Base-by-base conservation (phyloP, 1,140 invertebrate species). In the Panonychus citri region DNA sequence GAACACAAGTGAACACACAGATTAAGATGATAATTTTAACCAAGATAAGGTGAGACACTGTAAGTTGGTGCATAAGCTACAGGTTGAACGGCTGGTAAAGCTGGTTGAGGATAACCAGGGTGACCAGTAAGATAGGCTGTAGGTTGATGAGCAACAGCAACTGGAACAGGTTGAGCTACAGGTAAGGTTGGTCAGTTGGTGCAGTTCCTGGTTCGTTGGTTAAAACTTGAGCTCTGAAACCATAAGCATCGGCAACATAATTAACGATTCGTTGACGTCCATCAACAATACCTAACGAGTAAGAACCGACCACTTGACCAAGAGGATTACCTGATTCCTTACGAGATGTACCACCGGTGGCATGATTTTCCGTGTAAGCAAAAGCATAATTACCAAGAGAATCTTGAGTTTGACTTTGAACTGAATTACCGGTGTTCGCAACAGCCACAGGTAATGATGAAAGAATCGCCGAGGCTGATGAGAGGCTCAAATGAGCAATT, bases 311-410 rank as follows among this genome's bases (percentile, higher is more conserved):
- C 26, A 52, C 60, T 30, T 64, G 62, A 8, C 63, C 63, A 30
- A 54, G 43, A 21, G 51, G 62, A 46, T 64, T 61, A 24, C 61
- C 63, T 1, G 54, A 34, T 49, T 64, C 63, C 12, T 27, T 42
- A 3, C 63, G 53, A 5, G 49, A 26, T 8, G 49, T 27, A 15
- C 49, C 49, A 57, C 74, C 64, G 71, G 70, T 54, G 0, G 64
- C 58, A 55, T 67, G 64, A 5, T 43, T 17, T 43, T 43, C 42
- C 4, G 13, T 51, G 49, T 51, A 51, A n/a, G 25, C 19, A 24
- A 51, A 51, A 30, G 49, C 49, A 24, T 51, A 51, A 30, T 51
- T 51, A n/a, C 49, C 49, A 30, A 24, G 15, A 24, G 28, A 15
- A 51, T 51, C 49, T n/a, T 51, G 49, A 30, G 49, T 51, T 30